phyloP scores from a whole-genome alignment of 1,140 invertebrate genomes.

The Artemia franciscana region DNA sequence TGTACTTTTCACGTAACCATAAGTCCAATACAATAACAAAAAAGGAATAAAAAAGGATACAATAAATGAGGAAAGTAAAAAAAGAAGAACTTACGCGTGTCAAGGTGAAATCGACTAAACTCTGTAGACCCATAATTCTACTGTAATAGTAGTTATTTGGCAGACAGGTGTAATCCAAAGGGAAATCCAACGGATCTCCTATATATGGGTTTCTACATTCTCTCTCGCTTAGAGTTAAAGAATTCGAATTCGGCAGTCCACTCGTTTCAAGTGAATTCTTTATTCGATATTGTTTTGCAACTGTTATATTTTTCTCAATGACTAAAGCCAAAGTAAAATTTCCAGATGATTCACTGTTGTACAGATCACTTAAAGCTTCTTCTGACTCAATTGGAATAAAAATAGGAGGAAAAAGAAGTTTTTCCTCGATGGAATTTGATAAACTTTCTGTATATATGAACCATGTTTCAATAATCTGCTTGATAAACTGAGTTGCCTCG shows the following conservation, averaged over 20 bases:
- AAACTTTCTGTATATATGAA: not conserved
- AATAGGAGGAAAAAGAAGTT: constrained; percentile 25
- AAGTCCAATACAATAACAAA: no score
- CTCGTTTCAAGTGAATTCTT: not conserved
- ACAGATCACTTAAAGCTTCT: constrained; percentile 38
- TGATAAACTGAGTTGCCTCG: constrained; percentile 37
- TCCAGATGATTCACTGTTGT: constrained; percentile 30
- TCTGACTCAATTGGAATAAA: constrained; percentile 36
- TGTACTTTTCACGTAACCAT: no score
- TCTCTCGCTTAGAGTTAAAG: constrained; percentile 1
- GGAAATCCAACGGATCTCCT: constrained; percentile 24
- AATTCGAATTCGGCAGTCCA: constrained; percentile 4
- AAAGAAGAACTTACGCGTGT: constrained; percentile 36
- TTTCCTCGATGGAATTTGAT: constrained; percentile 20
- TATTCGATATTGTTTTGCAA: not conserved
- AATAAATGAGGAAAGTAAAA: no score
- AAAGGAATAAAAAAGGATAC: no score
- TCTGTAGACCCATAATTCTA: constrained; percentile 43
- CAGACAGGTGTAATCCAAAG: constrained; percentile 35
- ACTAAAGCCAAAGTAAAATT: constrained; percentile 35
- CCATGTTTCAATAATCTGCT: constrained; percentile 27
- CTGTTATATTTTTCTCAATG: constrained; percentile 27
- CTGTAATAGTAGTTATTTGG: constrained; percentile 46
- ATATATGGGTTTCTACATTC: constrained; percentile 1
- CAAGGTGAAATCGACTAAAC: constrained; percentile 41